Conservation (phyloP, 2,113 vertebrate genomes). For the Sphyrna mokarran region DNA sequence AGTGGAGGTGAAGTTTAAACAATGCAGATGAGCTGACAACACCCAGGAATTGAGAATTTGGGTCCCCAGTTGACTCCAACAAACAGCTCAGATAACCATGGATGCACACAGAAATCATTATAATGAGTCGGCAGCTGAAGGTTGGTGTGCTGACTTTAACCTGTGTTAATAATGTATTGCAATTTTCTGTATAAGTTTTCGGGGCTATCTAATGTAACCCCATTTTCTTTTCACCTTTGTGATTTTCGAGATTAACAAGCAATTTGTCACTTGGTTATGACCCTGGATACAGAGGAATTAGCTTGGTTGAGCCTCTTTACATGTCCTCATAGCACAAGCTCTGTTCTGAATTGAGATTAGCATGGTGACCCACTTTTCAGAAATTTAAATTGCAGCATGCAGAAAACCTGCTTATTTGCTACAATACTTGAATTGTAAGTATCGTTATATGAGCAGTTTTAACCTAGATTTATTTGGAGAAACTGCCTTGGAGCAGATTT, state of each 20-base stretch:
- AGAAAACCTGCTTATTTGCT: background rate
- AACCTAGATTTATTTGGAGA: conserved; percentile 2
- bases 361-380: conserved; percentile 23
- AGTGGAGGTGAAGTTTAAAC: background rate
- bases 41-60: background rate
- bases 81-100: background rate
- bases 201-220: background rate
- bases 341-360: background rate
- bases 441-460: conserved; percentile 8
- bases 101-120: background rate
- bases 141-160: background rate
- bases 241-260: background rate
- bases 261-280: background rate
- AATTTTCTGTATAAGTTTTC: background rate
- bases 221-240: background rate
- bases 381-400: background rate
- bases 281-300: background rate
- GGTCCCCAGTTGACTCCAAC: background rate
- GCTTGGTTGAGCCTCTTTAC: background rate
- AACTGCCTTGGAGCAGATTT: background rate
- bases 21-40: background rate
- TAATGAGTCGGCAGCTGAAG: background rate
- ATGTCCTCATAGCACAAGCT: background rate
- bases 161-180: background rate
- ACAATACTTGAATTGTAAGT: conserved; percentile 16